These are phyloP conservation scores for Liodrosophila aerea DNA, from an alignment of 2,888 invertebrate species.

Conservation along the genomic window DNA sequence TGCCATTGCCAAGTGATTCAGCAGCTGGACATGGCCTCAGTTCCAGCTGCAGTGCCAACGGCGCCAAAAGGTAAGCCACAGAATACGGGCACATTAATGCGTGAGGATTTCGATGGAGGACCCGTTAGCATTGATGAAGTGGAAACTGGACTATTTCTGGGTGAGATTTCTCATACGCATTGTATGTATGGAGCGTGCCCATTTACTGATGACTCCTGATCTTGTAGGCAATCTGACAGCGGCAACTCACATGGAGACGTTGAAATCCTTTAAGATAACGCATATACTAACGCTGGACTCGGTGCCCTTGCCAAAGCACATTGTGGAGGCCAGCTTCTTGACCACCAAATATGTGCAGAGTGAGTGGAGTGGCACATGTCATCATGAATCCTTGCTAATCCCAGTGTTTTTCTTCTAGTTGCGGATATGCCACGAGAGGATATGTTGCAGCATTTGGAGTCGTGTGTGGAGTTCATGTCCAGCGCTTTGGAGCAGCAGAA, in stretches of 20 bases:
- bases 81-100: constrained; percentile 61
- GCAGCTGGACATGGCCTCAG: constrained; percentile 14
- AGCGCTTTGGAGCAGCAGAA: constrained; percentile 86
- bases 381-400: not conserved
- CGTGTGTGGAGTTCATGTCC: constrained; percentile 90
- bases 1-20: no score
- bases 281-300: constrained; percentile 93
- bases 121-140: constrained; percentile 82
- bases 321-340: constrained; percentile 87
- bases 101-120: constrained; percentile 82
- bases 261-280: constrained; percentile 87
- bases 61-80: constrained; percentile 38
- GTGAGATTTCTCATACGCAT: no score
- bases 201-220: not conserved
- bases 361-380: constrained; percentile 80
- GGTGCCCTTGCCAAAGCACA: constrained; percentile 90
- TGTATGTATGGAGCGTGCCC: not conserved
- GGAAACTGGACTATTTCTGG: constrained; percentile 80
- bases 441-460: constrained; percentile 90
- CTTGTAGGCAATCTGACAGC: constrained; percentile 89
- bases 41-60: not conserved
- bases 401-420: constrained; percentile 83
- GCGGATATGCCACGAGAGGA: constrained; percentile 94
- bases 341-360: constrained; percentile 89
- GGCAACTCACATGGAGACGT: constrained; percentile 88